phyloP scores from a whole-genome alignment of 1,140 invertebrate species.

The Drosophila saltans region DNA sequence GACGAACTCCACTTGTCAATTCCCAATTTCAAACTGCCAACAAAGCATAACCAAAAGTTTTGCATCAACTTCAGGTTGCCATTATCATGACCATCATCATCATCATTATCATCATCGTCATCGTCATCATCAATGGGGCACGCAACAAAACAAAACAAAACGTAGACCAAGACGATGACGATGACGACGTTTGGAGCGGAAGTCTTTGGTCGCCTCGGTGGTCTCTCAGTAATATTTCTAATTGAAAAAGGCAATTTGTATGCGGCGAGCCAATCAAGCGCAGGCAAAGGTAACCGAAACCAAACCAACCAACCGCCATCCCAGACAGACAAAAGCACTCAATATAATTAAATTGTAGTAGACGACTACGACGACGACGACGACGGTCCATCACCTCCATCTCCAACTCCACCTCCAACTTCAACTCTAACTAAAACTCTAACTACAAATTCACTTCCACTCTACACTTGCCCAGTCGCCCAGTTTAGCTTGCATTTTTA shows the following conservation, averaged over 20 bases:
- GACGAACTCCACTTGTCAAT: constrained; percentile 35
- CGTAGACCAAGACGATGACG: not conserved
- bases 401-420: constrained; percentile 12
- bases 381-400: constrained; percentile 25
- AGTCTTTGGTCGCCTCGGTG: constrained; percentile 43
- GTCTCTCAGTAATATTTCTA: constrained; percentile 69
- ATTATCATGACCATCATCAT: constrained; percentile 16
- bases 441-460: constrained; percentile 8
- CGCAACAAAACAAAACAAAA: constrained; percentile 38
- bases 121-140: constrained; percentile 32
- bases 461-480: not conserved
- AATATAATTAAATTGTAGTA: constrained; percentile 75
- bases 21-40: constrained; percentile 43
- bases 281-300: constrained; percentile 13
- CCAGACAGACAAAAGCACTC: constrained; percentile 71
- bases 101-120: constrained; percentile 39
- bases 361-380: not conserved
- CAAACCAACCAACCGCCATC: not conserved
- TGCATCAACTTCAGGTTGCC: constrained; percentile 54
- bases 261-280: constrained; percentile 62
- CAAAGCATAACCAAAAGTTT: constrained; percentile 53
- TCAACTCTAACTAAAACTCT: constrained; percentile 22
- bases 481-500: constrained; percentile 7
- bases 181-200: constrained; percentile 3
- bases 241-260: constrained; percentile 81